These are phyloP conservation scores for Dicrostonyx torquatus DNA, from an alignment of 2,797 vertebrate species.

Conservation along the genomic window DNA sequence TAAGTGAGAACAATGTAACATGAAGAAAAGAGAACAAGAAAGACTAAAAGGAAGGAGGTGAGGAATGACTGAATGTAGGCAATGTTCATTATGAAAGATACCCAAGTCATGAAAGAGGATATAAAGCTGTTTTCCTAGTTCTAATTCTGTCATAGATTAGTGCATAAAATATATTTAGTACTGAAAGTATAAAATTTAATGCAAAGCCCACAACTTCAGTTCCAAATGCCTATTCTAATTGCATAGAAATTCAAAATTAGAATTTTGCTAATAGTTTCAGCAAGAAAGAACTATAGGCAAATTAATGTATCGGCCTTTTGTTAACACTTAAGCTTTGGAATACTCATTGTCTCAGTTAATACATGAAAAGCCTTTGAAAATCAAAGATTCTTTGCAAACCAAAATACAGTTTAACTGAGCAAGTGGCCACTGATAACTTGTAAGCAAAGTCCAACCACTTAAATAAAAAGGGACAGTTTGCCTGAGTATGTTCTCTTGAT, in stretches of 20 bases:
- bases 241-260: neutral
- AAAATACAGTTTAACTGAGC: conserved; percentile 68
- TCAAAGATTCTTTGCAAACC: conserved; percentile 66
- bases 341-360: conserved; percentile 57
- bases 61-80: neutral
- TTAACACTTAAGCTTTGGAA: conserved; percentile 58
- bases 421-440: conserved; percentile 66
- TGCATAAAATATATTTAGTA: neutral
- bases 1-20: neutral
- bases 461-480: conserved; percentile 68
- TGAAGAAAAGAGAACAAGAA: neutral
- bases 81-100: neutral
- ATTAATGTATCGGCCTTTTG: conserved; percentile 48
- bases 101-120: neutral
- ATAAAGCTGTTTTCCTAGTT: neutral
- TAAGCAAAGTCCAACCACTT: conserved; percentile 28
- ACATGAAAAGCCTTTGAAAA: conserved; percentile 62
- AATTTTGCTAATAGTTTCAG: conserved; percentile 21
- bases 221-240: neutral
- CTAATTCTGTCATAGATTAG: neutral
- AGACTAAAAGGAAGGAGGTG: neutral
- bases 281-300: conserved; percentile 36
- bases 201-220: neutral
- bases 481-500: neutral
- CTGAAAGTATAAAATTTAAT: neutral